Conservation (phyloP, 2,797 vertebrate species). For the Sebastes steindachneri region DNA sequence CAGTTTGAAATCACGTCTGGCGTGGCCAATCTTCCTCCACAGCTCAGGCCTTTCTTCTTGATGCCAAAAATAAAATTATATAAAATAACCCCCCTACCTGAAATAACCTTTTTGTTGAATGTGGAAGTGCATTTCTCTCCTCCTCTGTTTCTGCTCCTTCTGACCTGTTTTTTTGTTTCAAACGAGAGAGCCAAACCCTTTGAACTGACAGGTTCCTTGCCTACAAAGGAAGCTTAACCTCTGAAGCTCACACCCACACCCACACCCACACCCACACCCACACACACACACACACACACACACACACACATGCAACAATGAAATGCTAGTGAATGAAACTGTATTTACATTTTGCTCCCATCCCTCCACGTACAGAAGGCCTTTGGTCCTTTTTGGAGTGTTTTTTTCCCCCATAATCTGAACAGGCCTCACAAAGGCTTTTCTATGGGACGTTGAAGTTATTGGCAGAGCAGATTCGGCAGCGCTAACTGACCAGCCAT, state of each 20-base stretch:
- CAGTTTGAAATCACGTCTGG: conserved; percentile 32
- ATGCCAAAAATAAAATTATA: conserved; percentile 18
- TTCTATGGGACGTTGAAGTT: not conserved
- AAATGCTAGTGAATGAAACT: conserved; percentile 19
- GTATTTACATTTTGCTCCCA: conserved; percentile 15
- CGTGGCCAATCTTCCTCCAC: not conserved
- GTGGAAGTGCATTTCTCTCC: conserved; percentile 50
- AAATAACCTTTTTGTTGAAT: conserved; percentile 56
- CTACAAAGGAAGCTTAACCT: conserved; percentile 67
- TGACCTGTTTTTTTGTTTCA: conserved; percentile 29
- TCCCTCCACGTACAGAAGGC: not conserved
- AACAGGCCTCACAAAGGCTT: conserved; percentile 4
- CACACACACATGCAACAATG: conserved; percentile 15
- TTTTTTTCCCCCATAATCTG: not conserved
- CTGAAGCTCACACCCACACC: conserved; percentile 24
- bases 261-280: too few species aligned
- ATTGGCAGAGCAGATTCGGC: conserved; percentile 27
- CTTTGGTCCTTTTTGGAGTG: not conserved
- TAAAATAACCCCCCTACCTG: not conserved
- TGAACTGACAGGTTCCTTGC: conserved; percentile 65
- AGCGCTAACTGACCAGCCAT: conserved; percentile 59
- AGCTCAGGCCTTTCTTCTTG: conserved; percentile 27
- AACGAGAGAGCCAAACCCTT: conserved; percentile 57
- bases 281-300: conserved; percentile 10
- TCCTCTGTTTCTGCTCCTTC: conserved; percentile 22